Evolutionary conservation across 2,888 invertebrate genomes (phyloP), one percentile per base, ranked within the genome.

Genomic region (Xylota sylvarum): DNA sequence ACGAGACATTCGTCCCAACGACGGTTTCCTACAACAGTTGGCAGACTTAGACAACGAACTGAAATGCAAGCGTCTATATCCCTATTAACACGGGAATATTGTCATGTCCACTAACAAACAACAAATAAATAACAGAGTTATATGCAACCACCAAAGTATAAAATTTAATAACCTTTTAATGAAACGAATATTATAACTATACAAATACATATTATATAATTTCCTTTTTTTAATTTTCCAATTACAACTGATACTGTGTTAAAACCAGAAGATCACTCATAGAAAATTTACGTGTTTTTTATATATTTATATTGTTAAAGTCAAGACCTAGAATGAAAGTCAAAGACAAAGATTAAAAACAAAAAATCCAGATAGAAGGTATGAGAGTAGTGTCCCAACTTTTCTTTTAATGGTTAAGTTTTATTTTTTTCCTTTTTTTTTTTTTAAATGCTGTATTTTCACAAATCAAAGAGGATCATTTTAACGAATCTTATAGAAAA

Each of bases 11-110:
- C 95, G 95, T 90, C 97, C 97, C 55, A 97, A 97, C 91, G 94
- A 95, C 89, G 97, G 97, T 76, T 97, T 97, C 93, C 93, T 97
- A 76, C 95, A 95, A 73, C 97, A 97, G 90, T 93, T 97, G 82
- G 96, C 96, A 79, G 94, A 95, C 88, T 93, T 97, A 65, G 95
- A 94, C 91, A 93, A 94, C 89, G 94, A 94, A 90, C 92, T 95
- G 78, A 94, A 94, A 88, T 92, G 94, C 82, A 93, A 94, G 88
- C 93, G 94, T 83, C 89, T 90, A 3, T 91, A 91, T 88, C 91
- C 91, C 69, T 92, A 90, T 67, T 92, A 90, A 90, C 55, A 69
- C 37, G 19, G 14, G n/a, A 9, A 40, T 30, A 3, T 32, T 64
- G 27, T 52, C 69, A 58, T 67, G 56, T 43, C 60, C 48, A 79